These are phyloP conservation scores for Cetonia aurata DNA, from an alignment of 2,888 invertebrate genomes.

Conservation along the genomic window DNA sequence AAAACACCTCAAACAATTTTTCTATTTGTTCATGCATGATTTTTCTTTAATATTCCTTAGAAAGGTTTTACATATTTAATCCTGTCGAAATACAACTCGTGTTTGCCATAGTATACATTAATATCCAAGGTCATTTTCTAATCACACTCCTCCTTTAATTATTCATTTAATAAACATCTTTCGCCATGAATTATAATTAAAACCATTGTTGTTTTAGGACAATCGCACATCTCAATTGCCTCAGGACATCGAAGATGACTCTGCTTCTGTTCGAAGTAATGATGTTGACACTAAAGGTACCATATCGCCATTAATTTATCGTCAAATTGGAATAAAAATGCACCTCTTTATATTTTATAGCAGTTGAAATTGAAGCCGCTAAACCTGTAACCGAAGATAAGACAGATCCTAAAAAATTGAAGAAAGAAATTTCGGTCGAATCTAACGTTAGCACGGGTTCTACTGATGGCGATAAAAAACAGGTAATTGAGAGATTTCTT, in stretches of 20 bases:
- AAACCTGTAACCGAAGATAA: constrained; percentile 54
- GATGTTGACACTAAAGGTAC: constrained; percentile 86
- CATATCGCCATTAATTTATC: constrained; percentile 8
- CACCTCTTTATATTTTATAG: constrained; percentile 58
- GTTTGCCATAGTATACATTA: constrained; percentile 10
- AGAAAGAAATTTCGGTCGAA: constrained; percentile 53
- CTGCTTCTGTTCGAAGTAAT: constrained; percentile 85
- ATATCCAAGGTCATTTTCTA: constrained; percentile 16
- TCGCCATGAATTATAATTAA: constrained; percentile 27
- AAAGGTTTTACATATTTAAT: no score
- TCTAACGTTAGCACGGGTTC: constrained; percentile 48
- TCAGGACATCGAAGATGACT: constrained; percentile 93
- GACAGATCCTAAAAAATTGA: constrained; percentile 53
- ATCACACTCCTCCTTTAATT: constrained; percentile 1
- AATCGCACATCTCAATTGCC: constrained; percentile 91
- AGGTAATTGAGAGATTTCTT: constrained; percentile 46
- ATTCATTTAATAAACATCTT: constrained; percentile 15
- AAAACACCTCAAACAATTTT: no score
- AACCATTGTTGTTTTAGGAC: constrained; percentile 73
- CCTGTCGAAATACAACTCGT: no score
- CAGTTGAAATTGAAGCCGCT: constrained; percentile 65
- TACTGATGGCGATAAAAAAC: constrained; percentile 55
- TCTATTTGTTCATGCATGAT: no score
- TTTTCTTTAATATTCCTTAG: no score
- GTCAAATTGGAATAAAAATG: background rate